These are phyloP conservation scores for Hepsetus odoe DNA, from an alignment of 2,113 vertebrate species.

Conservation along the genomic window DNA sequence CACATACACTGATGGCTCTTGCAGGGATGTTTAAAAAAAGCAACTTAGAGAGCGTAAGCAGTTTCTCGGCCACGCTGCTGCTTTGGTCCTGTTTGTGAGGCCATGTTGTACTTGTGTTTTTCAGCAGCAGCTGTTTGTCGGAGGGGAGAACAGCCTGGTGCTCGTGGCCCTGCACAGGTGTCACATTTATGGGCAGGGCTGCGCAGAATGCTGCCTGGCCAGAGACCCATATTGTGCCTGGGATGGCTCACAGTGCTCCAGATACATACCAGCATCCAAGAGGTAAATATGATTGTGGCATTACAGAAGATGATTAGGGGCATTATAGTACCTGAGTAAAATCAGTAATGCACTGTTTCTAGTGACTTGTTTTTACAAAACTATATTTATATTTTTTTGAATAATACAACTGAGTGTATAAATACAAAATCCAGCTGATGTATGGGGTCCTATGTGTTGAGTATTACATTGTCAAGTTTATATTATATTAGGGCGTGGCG, in stretches of 20 bases:
- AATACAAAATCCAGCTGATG: no score
- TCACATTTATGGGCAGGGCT: slow-evolving; percentile 92
- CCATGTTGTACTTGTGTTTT: slow-evolving; percentile 40
- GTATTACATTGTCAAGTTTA: no score
- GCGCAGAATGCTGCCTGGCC: slow-evolving; percentile 95
- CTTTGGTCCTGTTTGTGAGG: slow-evolving; percentile 40
- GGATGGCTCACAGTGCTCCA: slow-evolving; percentile 92
- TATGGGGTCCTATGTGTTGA: no score
- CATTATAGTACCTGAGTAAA: no score
- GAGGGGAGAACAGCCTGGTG: slow-evolving; percentile 86
- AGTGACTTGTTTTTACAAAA: no score
- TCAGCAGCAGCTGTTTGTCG: slow-evolving; percentile 95
- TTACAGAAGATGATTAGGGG: no score
- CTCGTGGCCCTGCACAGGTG: slow-evolving; percentile 95
- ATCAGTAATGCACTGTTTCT: no score
- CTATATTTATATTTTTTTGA: no score
- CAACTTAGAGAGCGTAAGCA: slow-evolving; percentile 12
- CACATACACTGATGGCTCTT: slow-evolving; percentile 24
- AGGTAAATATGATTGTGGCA: slow-evolving; percentile 80
- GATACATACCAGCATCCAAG: slow-evolving; percentile 92
- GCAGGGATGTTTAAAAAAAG: slow-evolving; percentile 10
- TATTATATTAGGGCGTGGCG: no score
- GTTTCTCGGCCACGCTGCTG: slow-evolving; percentile 34
- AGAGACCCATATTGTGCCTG: slow-evolving; percentile 98
- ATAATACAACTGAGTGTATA: not conserved